Percentiles rank a stretch among this genome's conserved stretches.
phyloP scores from a whole-genome alignment of 2,113 vertebrate genomes.

The Python bivittatus region DNA sequence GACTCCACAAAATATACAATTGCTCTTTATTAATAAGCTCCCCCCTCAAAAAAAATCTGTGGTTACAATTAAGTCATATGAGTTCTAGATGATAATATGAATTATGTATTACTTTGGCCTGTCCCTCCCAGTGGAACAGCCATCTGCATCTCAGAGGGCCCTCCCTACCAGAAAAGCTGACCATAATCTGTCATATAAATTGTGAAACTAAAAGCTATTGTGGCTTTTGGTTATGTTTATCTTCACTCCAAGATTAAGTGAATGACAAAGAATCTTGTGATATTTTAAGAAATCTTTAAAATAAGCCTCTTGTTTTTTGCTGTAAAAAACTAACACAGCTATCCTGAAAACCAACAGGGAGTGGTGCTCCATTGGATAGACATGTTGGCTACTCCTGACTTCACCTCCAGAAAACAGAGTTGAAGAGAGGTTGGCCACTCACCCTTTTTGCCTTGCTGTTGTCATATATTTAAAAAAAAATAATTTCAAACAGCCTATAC shows the following conservation, averaged over 20 bases:
- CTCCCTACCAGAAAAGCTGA: background rate
- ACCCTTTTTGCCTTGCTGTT: background rate
- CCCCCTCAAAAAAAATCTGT: slow-evolving; percentile 43
- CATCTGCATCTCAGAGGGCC: background rate
- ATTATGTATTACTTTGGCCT: background rate
- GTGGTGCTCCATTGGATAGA: background rate
- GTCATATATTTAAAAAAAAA: background rate
- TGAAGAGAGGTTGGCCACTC: background rate
- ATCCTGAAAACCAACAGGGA: background rate
- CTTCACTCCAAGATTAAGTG: background rate
- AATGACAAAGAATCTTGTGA: background rate
- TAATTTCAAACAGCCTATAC: background rate
- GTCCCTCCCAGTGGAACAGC: background rate
- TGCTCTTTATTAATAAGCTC: background rate
- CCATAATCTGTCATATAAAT: background rate
- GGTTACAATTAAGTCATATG: slow-evolving; percentile 17
- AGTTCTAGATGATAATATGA: slow-evolving; percentile 16
- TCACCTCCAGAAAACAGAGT: too few relatives aligned
- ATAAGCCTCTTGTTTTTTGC: background rate
- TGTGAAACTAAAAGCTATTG: background rate
- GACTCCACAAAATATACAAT: slow-evolving; percentile 49
- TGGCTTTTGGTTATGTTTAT: background rate
- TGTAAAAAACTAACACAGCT: background rate
- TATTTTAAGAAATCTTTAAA: background rate
- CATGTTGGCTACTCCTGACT: background rate